phyloP scores from a whole-genome alignment of 2,888 invertebrate genomes.

The Gasteruption jaculator region DNA sequence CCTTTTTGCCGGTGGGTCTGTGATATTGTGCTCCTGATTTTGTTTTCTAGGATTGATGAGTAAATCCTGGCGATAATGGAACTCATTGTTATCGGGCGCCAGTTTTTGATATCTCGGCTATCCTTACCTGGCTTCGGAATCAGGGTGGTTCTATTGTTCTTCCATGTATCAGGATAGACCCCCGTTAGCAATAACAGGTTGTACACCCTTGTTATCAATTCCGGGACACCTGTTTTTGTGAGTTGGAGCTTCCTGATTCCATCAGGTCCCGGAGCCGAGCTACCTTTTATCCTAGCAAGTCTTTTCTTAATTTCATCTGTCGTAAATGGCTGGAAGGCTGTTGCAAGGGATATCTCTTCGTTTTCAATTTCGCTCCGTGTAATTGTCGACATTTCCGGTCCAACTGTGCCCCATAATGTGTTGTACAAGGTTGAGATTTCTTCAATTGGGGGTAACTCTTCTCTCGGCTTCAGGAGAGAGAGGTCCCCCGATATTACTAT shows the following conservation, averaged over 20 bases:
- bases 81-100: slow-evolving; percentile 34
- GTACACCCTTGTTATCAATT: neutral
- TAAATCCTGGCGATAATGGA: slow-evolving; percentile 33
- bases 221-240: neutral
- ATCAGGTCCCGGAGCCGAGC: slow-evolving; percentile 29
- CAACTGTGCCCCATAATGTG: too few species aligned
- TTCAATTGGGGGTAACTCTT: too few species aligned
- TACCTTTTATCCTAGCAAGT: slow-evolving; percentile 22
- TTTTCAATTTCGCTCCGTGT: too few species aligned
- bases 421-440: too few species aligned
- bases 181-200: slow-evolving; percentile 8
- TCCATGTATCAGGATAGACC: slow-evolving; percentile 26
- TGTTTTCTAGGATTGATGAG: slow-evolving; percentile 33
- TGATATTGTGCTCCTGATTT: slow-evolving; percentile 21
- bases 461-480: too few species aligned
- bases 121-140: slow-evolving; percentile 38
- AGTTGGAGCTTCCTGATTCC: slow-evolving; percentile 24
- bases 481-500: too few species aligned
- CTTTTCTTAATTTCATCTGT: slow-evolving; percentile 19
- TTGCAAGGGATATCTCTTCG: too few species aligned
- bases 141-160: slow-evolving; percentile 33
- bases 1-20: slow-evolving; percentile 35
- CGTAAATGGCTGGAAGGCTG: slow-evolving; percentile 18
- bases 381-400: too few species aligned
- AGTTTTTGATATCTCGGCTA: slow-evolving; percentile 26